A percentile compares a stretch with the other conserved stretches of the same genome.
Evolutionary conservation across 2,888 invertebrate genomes (phyloP).

Genomic region (Geophilus truncorum): DNA sequence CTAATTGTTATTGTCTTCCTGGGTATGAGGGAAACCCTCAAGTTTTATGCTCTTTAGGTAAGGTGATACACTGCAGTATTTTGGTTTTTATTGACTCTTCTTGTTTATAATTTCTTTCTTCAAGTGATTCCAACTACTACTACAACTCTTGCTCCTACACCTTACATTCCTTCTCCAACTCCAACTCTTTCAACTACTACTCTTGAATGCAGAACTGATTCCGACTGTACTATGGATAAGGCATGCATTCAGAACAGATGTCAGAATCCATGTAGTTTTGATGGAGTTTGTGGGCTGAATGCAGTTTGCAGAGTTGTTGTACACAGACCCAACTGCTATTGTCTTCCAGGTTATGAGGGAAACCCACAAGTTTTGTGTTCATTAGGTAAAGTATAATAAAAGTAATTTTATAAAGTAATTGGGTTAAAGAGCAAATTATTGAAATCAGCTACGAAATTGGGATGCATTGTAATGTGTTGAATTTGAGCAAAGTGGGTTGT

Average conservation of each 20-base stretch:
- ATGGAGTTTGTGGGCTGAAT: constrained; percentile 54
- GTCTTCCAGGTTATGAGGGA: constrained; percentile 40
- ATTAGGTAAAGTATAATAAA: too few relatives aligned
- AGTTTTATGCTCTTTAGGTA: background rate
- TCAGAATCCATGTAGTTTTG: constrained; percentile 71
- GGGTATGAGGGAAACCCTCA: constrained; percentile 40
- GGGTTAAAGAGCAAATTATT: too few relatives aligned
- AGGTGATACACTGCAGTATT: too few relatives aligned
- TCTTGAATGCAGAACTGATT: constrained; percentile 69
- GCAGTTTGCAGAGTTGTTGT: constrained; percentile 40
- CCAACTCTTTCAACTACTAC: constrained; percentile 10
- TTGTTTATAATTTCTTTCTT: background rate
- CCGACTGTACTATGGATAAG: constrained; percentile 78
- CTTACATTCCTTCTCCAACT: background rate
- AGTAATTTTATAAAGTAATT: too few relatives aligned
- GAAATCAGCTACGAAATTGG: too few relatives aligned
- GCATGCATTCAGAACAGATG: constrained; percentile 78
- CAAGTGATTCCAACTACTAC: background rate
- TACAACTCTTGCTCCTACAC: background rate
- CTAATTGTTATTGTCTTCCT: constrained; percentile 70
- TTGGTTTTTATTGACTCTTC: too few relatives aligned
- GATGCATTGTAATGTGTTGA: too few relatives aligned
- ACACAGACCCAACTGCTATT: constrained; percentile 41
- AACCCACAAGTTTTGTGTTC: background rate
- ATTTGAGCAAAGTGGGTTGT: too few relatives aligned